These are phyloP conservation scores for Scaptomyza montana DNA, from an alignment of 1,140 invertebrate species.

Conservation along the genomic window DNA sequence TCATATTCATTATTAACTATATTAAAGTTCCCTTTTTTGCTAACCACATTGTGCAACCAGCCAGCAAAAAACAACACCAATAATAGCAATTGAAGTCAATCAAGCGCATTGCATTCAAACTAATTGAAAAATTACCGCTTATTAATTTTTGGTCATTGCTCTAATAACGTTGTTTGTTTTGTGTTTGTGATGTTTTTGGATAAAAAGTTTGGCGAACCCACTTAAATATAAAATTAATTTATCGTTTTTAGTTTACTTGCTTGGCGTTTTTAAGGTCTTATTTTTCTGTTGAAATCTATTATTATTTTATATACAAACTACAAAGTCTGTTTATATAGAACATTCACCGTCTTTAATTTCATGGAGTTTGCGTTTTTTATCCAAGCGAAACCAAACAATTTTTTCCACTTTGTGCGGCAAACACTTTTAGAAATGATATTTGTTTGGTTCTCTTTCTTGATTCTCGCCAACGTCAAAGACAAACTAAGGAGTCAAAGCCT, in stretches of 20 bases:
- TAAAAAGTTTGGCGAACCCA: too few species aligned
- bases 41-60: slow-evolving; percentile 28
- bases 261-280: too few species aligned
- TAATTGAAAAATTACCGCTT: slow-evolving; percentile 33
- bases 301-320: too few species aligned
- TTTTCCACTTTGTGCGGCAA: slow-evolving; percentile 25
- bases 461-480: slow-evolving; percentile 2
- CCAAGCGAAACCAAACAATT: slow-evolving; percentile 32
- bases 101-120: slow-evolving; percentile 26
- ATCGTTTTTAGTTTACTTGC: too few species aligned
- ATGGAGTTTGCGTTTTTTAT: slow-evolving; percentile 3
- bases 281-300: too few species aligned
- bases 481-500: slow-evolving; percentile 1
- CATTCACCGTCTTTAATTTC: slow-evolving; percentile 4
- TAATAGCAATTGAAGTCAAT: slow-evolving; percentile 30
- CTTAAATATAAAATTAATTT: too few species aligned
- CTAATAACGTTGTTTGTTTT: slow-evolving; percentile 3
- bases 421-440: slow-evolving; percentile 34
- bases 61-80: slow-evolving; percentile 17
- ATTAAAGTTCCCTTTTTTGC: slow-evolving; percentile 4
- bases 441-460: slow-evolving; percentile 8
- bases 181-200: too few species aligned
- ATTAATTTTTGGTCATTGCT: slow-evolving; percentile 12
- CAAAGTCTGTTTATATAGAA: not conserved
- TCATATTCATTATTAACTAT: slow-evolving; percentile 64